phyloP scores from a whole-genome alignment of 2,797 vertebrate genomes.

The Myripristis murdjan region DNA sequence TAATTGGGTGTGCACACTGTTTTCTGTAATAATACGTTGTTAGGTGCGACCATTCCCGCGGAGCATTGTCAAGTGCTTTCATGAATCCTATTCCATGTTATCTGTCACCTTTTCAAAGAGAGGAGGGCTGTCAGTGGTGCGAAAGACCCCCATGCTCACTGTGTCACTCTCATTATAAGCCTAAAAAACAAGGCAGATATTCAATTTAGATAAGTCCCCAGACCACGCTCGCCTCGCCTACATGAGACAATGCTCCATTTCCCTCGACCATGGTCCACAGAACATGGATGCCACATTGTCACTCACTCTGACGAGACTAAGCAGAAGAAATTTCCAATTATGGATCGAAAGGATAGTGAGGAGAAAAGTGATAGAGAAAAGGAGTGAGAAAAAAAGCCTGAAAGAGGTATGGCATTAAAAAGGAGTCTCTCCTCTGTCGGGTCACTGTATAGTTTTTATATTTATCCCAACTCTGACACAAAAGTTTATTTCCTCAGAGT shows the following conservation, averaged over 20 bases:
- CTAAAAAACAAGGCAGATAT: constrained; percentile 88
- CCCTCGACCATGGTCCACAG: constrained; percentile 81
- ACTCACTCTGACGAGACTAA: constrained; percentile 78
- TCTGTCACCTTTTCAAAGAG: constrained; percentile 85
- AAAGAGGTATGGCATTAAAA: constrained; percentile 52
- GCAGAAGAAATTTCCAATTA: constrained; percentile 85
- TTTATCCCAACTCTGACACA: constrained; percentile 65
- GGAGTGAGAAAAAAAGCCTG: constrained; percentile 44
- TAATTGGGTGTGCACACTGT: constrained; percentile 77
- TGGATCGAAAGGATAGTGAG: constrained; percentile 79
- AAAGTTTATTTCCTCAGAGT: constrained; percentile 72
- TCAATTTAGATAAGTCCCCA: constrained; percentile 89
- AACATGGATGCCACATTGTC: constrained; percentile 82
- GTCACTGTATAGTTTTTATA: constrained; percentile 55
- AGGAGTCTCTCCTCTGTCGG: constrained; percentile 59
- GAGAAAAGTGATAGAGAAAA: constrained; percentile 63
- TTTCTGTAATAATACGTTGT: constrained; percentile 75
- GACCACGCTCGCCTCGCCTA: constrained; percentile 78
- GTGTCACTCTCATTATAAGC: constrained; percentile 84
- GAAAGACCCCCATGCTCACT: constrained; percentile 76
- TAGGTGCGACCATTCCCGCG: constrained; percentile 70
- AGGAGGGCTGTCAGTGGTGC: constrained; percentile 76
- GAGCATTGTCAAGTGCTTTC: constrained; percentile 74
- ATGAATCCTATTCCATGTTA: constrained; percentile 82
- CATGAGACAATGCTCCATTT: constrained; percentile 86